Evolutionary conservation across 2,797 vertebrate species (phyloP).

Genomic region (Benthosema pterotum): DNA sequence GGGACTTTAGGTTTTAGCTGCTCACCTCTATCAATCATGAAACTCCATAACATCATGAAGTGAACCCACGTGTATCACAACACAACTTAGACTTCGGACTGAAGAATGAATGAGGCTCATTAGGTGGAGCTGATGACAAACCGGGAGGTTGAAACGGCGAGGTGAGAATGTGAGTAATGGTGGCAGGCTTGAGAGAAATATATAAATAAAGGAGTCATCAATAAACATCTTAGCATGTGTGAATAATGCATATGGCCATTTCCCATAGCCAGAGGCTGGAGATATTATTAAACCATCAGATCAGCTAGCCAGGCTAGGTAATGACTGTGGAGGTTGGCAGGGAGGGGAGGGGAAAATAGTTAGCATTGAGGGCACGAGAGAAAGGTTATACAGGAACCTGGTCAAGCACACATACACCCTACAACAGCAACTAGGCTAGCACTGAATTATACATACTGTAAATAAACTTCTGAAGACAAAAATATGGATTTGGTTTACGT

Average conservation of each 20-base stretch:
- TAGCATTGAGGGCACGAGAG: too few relatives aligned
- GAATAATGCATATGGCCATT: constrained; percentile 82
- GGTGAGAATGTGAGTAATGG: constrained; percentile 55
- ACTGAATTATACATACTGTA: too few relatives aligned
- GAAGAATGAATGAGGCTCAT: constrained; percentile 26
- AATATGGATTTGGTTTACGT: too few relatives aligned
- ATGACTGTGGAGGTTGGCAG: constrained; percentile 49
- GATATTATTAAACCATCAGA: constrained; percentile 77
- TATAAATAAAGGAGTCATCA: constrained; percentile 78
- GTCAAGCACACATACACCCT: too few relatives aligned
- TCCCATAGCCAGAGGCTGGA: constrained; percentile 72
- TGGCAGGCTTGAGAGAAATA: constrained; percentile 56
- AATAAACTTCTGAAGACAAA: too few relatives aligned
- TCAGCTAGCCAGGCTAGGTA: constrained; percentile 61
- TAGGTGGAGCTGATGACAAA: constrained; percentile 42
- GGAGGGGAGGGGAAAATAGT: constrained; percentile 24
- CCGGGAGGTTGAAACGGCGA: constrained; percentile 40
- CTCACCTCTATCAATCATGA: constrained; percentile 28
- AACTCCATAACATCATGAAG: constrained; percentile 1
- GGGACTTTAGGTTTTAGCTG: constrained; percentile 19
- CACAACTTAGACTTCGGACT: neutral
- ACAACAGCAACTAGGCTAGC: too few relatives aligned
- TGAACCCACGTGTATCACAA: neutral
- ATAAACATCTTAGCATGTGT: constrained; percentile 77
- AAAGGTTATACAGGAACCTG: too few relatives aligned